Conservation (phyloP, 2,113 vertebrate genomes). For the Galeopterus variegatus region DNA sequence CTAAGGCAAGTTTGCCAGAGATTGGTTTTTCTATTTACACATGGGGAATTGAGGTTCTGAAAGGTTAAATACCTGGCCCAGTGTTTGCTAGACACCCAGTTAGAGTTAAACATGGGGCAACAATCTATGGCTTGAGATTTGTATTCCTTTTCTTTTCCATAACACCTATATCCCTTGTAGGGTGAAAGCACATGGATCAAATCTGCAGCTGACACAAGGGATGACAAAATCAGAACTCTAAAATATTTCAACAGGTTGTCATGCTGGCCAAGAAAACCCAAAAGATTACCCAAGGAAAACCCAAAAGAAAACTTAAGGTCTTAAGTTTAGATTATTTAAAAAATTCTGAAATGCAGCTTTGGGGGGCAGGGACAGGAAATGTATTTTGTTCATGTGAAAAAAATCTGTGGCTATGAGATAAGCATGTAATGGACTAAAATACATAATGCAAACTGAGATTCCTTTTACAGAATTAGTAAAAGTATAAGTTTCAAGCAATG, state of each 20-base stretch:
- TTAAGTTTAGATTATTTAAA: conserved; percentile 38
- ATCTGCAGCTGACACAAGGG: not conserved
- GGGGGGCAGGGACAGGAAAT: no score
- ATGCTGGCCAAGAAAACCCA: conserved; percentile 40
- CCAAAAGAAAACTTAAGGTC: conserved; percentile 38
- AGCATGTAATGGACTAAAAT: not conserved
- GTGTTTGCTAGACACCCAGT: not conserved
- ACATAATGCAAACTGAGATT: not conserved
- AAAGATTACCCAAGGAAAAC: conserved; percentile 58
- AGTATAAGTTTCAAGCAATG: not conserved
- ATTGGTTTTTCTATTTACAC: not conserved
- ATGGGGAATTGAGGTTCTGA: not conserved
- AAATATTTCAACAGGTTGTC: conserved; percentile 59
- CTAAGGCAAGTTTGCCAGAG: not conserved
- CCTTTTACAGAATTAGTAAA: not conserved
- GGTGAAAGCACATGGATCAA: not conserved
- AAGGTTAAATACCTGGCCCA: not conserved
- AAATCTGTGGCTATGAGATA: not conserved
- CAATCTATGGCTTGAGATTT: not conserved
- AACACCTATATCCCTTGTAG: not conserved
- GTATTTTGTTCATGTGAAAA: not conserved
- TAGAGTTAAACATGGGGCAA: not conserved
- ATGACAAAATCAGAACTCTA: conserved; percentile 25
- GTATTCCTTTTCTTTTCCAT: not conserved
- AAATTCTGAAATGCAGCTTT: not conserved